Conservation (phyloP, 2,888 invertebrate species). For the Meiosimyza platycephala region DNA sequence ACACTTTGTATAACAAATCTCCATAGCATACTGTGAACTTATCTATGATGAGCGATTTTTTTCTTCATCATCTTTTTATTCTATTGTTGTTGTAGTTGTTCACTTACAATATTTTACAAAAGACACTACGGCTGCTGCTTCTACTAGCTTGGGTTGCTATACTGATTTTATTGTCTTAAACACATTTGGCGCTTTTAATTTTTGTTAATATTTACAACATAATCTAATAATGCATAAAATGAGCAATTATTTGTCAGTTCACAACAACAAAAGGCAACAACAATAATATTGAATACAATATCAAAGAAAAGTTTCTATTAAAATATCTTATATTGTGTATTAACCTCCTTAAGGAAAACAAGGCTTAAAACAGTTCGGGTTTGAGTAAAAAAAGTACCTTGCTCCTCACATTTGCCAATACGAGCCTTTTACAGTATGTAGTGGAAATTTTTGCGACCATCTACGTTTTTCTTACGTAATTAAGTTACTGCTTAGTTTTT, state of each 20-base stretch:
- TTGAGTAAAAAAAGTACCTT: too few relatives aligned
- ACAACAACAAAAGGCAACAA: constrained; percentile 26
- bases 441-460: too few relatives aligned
- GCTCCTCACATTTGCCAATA: too few relatives aligned
- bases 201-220: constrained; percentile 53
- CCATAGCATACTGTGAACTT: background rate
- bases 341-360: too few relatives aligned
- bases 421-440: too few relatives aligned
- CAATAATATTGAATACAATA: background rate
- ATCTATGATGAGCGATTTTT: constrained; percentile 26
- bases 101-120: background rate
- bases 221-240: constrained; percentile 57
- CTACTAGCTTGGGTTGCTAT: background rate
- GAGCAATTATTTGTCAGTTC: constrained; percentile 54
- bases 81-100: constrained; percentile 3
- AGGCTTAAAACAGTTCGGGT: too few relatives aligned
- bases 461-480: too few relatives aligned
- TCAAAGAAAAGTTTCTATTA: background rate
- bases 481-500: too few relatives aligned
- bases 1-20: constrained; percentile 11
- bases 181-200: constrained; percentile 40
- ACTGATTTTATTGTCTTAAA: background rate
- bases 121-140: background rate
- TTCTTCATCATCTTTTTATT: background rate
- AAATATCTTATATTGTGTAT: too few relatives aligned